These are phyloP conservation scores for Anas flavirostris DNA, from an alignment of 2,797 vertebrate genomes.

Conservation along the genomic window DNA sequence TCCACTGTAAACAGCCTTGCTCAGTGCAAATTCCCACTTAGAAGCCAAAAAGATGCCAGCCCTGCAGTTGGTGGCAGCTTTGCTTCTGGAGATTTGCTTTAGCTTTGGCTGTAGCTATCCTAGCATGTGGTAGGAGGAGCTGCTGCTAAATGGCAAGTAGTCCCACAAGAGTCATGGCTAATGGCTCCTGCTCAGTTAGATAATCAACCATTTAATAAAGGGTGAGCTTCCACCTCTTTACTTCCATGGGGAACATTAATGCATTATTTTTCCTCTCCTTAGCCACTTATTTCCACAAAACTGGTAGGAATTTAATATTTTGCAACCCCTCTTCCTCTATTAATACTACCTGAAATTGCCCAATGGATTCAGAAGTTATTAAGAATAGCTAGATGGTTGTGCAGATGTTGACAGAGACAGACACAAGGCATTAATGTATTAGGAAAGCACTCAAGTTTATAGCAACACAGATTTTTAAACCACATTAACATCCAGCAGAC, in stretches of 20 bases:
- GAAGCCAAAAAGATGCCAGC: neutral
- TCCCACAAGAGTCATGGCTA: neutral
- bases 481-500: neutral
- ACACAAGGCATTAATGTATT: neutral
- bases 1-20: neutral
- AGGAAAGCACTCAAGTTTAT: neutral
- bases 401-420: neutral
- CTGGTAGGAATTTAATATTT: neutral
- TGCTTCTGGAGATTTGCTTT: neutral
- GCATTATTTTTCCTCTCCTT: neutral
- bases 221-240: neutral
- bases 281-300: conserved; percentile 13
- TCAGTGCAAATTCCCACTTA: neutral
- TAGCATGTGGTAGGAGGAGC: neutral
- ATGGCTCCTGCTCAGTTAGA: neutral
- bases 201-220: conserved; percentile 34
- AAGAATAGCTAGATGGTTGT: neutral
- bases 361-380: neutral
- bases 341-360: conserved; percentile 9
- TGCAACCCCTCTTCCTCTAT: neutral
- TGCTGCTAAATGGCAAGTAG: neutral
- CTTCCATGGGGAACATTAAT: neutral
- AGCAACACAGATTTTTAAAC: conserved; percentile 3
- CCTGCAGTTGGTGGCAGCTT: neutral
- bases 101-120: neutral